Evolutionary conservation across 2,797 vertebrate genomes (phyloP), one percentile per base, ranked within the genome.

Genomic region (Gymnodraco acuticeps): DNA sequence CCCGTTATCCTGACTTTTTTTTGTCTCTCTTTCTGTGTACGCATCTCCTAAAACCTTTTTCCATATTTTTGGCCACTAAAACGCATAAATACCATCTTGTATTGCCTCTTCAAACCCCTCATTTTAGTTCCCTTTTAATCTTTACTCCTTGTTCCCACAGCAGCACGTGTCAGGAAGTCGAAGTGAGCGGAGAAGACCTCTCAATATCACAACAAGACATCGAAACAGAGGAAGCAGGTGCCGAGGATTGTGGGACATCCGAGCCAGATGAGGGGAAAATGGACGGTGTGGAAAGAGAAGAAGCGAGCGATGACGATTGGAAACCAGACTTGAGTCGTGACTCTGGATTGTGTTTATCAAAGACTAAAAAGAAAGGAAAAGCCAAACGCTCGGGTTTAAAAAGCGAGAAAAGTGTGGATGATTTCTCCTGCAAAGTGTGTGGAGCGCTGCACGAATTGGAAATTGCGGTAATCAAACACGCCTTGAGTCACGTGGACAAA

Each of bases 401-500:
- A 41, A 2, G 17, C 0, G 14, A 12, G 9, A 23, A 43, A 7
- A 17, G 4, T 0, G 10, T 1, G 0, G 42, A 8, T 2, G 27
- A 0, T 20, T 19, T 77, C 2, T 12, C 38, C 6, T 89, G 90
- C 41, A 65, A 42, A 50, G 81, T 85, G 20, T 88, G 88, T 6
- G 38, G 69, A 3, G 65, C 43, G n/a, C n/a, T n/a, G 10, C 70
- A 61, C 33, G 0, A 8, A 17, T 85, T 80, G 5, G 68, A 84
- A 1, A 60, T 5, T 1, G 0, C 10, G 0, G 5, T 87, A 0
- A 45, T 75, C 16, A 63, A 81, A 77, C 87, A 90, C 2, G 71
- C 75, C 62, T 73, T 70, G 78, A 69, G 27, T 64, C 88, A 90
- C 0, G 3, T 3, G 7, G 73, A 73, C 0, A 71, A 83, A 19